These are phyloP conservation scores for Perca fluviatilis DNA, from an alignment of 2,113 vertebrate species.

Conservation along the genomic window DNA sequence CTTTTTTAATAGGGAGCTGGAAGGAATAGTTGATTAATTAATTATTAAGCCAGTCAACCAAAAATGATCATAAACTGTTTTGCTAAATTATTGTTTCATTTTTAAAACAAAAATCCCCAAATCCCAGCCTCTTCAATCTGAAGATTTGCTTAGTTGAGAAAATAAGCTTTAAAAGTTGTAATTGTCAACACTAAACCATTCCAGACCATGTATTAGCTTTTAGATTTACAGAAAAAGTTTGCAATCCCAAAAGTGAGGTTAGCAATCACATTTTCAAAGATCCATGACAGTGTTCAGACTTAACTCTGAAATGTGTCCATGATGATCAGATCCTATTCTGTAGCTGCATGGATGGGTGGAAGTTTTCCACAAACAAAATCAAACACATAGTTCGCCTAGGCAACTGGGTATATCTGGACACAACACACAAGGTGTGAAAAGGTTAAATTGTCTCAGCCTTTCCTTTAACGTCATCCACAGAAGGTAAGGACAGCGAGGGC, in stretches of 20 bases:
- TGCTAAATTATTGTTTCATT: neutral
- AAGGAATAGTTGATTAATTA: neutral
- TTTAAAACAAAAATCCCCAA: neutral
- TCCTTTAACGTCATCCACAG: conserved; percentile 86
- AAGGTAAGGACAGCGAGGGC: conserved; percentile 85
- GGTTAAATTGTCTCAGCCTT: conserved; percentile 64
- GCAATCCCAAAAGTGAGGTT: neutral
- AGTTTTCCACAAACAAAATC: too few species aligned
- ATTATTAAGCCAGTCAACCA: too few species aligned
- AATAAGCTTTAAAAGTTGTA: neutral
- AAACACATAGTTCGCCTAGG: neutral
- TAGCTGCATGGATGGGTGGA: too few species aligned
- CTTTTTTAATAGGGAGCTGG: neutral
- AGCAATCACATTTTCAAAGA: neutral
- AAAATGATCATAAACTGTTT: neutral
- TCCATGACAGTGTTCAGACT: neutral
- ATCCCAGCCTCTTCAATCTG: neutral
- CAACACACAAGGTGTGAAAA: neutral
- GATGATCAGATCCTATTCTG: too few species aligned
- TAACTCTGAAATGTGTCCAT: neutral
- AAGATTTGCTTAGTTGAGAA: neutral
- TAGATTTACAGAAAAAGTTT: neutral
- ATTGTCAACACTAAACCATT: neutral
- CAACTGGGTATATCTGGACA: neutral
- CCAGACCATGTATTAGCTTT: neutral